Conservation (phyloP, 1,140 invertebrate species). For the Drosophila parabipectinata region DNA sequence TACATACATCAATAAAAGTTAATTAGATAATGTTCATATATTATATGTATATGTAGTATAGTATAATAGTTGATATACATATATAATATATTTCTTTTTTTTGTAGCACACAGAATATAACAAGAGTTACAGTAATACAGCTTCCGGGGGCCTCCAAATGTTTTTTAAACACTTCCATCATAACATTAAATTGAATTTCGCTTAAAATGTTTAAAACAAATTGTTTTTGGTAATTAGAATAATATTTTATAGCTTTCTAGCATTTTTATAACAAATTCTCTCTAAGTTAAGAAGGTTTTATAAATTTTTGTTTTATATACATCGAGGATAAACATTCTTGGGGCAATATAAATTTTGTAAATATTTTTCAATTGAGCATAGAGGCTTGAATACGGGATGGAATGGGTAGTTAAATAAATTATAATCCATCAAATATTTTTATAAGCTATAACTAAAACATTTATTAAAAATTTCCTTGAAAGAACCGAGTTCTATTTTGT, state of each 20-base stretch:
- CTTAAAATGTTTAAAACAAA: conserved; percentile 55
- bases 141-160: conserved; percentile 71
- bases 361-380: conserved; percentile 53
- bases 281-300: conserved; percentile 55
- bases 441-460: neutral
- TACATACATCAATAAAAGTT: conserved; percentile 67
- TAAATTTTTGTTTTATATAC: conserved; percentile 57
- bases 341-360: conserved; percentile 21
- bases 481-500: neutral
- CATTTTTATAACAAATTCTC: conserved; percentile 61
- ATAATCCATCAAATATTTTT: neutral
- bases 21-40: conserved; percentile 51
- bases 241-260: conserved; percentile 35
- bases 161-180: conserved; percentile 70
- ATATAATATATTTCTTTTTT: conserved; percentile 33
- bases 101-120: conserved; percentile 77
- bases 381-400: conserved; percentile 1
- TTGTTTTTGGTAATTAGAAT: conserved; percentile 13
- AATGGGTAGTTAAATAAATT: neutral
- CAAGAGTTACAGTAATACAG: conserved; percentile 76
- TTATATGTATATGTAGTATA: conserved; percentile 50
- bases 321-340: conserved; percentile 33
- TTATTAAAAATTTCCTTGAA: neutral
- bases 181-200: conserved; percentile 60
- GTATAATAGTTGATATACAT: conserved; percentile 55